Evolutionary conservation across 2,888 invertebrate species (phyloP).

Genomic region (Machimus atricapillus): DNA sequence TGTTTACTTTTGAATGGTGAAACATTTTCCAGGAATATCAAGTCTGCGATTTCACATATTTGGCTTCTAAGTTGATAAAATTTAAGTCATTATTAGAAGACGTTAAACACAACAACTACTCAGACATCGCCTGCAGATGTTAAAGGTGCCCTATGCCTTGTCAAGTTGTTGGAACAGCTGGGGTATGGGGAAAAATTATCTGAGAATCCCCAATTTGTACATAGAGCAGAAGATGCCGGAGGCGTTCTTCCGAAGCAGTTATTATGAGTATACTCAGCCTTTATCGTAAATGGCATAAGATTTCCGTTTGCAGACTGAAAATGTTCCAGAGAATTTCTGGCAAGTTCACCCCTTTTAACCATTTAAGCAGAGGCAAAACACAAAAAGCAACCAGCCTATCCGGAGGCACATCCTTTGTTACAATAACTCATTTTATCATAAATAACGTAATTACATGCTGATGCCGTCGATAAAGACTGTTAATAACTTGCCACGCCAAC

Average conservation of each 20-base stretch:
- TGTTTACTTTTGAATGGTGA: neutral
- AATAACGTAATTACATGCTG: conserved; percentile 43
- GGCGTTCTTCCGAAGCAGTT: conserved; percentile 23
- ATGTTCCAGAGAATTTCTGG: neutral
- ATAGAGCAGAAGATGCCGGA: neutral
- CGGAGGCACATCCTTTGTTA: conserved; percentile 36
- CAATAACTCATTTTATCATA: conserved; percentile 47
- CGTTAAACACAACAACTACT: neutral
- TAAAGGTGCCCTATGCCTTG: neutral
- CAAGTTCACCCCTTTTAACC: neutral
- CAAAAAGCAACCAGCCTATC: neutral
- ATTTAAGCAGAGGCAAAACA: neutral
- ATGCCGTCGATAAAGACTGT: conserved; percentile 46
- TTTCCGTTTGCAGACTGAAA: neutral
- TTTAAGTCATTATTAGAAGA: neutral
- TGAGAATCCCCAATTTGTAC: conserved; percentile 1
- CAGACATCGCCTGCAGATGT: neutral
- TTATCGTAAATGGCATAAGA: conserved; percentile 1
- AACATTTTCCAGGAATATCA: neutral
- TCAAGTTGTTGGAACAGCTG: neutral
- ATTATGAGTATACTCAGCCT: neutral
- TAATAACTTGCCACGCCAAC: conserved; percentile 44
- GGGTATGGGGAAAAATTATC: neutral
- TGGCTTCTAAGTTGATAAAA: neutral
- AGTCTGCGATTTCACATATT: neutral